These are phyloP conservation scores for Oreortyx pictus DNA, from an alignment of 2,797 vertebrate genomes.

Conservation along the genomic window DNA sequence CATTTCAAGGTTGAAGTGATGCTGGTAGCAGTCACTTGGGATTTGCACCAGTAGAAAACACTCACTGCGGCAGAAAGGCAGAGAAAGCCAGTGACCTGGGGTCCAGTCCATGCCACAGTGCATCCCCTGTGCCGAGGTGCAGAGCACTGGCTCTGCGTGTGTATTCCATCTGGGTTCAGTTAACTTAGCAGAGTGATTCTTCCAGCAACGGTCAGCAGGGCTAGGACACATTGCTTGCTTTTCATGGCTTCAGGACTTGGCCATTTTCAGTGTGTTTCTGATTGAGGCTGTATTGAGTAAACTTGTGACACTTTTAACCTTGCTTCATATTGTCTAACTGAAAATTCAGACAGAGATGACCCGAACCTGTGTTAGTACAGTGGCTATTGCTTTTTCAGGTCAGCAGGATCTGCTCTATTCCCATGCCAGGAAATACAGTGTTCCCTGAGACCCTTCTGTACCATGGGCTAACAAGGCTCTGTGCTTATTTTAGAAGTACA, in stretches of 20 bases:
- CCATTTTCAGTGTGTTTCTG: not conserved
- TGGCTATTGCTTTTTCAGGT: not conserved
- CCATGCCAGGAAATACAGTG: slow-evolving; percentile 40
- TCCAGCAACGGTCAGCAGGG: not conserved
- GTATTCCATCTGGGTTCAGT: not conserved
- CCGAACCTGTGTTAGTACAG: slow-evolving; percentile 26
- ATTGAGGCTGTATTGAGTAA: slow-evolving; percentile 47
- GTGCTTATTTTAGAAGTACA: slow-evolving; percentile 2
- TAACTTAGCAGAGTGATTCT: not conserved
- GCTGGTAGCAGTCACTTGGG: slow-evolving; percentile 21
- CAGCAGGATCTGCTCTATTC: not conserved
- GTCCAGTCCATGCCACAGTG: not conserved
- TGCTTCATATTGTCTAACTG: slow-evolving; percentile 6
- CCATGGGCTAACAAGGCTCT: not conserved
- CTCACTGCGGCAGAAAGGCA: slow-evolving; percentile 27
- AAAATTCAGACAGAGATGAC: slow-evolving; percentile 13
- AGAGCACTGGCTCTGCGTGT: not conserved
- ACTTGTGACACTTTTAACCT: slow-evolving; percentile 12
- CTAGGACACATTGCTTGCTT: not conserved
- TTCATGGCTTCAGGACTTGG: not conserved
- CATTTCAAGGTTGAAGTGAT: slow-evolving; percentile 56
- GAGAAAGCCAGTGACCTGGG: not conserved
- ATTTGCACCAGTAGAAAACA: slow-evolving; percentile 11
- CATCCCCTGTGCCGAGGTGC: not conserved
- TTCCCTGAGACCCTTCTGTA: not conserved